Base-by-base conservation (phyloP, 2,113 vertebrate genomes). In the Chloroceryle aenea region DNA sequence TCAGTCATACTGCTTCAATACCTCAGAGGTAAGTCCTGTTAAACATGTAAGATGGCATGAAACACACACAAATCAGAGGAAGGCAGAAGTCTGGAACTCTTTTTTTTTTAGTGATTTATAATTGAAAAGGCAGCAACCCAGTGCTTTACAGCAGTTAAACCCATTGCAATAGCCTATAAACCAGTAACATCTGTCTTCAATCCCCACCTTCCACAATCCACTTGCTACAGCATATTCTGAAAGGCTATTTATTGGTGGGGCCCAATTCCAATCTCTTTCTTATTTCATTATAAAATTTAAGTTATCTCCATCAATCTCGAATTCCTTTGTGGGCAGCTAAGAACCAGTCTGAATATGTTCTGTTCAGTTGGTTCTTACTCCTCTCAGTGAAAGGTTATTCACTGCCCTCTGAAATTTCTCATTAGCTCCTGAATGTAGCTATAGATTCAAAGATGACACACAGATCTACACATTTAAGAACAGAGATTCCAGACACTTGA, bases 271-370 rank as follows among this genome's bases (percentile, higher is more conserved):
- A n/a, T 48, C 19, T 66, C 58, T 79, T 73, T 84, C 52, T 77
- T 87, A 83, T 66, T 96, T 76, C 42, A 59, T 67, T 67, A 69
- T 10, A 94, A 92, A 94, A 85, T 81, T 91, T 64, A 87, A 90
- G 80, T 77, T 90, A 61, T 73, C 79, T 95, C n/a, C 43, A 73
- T 89, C 80, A 88, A 82, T 92, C 76, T 87, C 74, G 73, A 81
- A 93, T 71, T 81, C 74, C 30, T 83, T 80, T 78, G 68, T 56
- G 71, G 30, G 27, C 15, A 89, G 67, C 62, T 78, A 71, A 94
- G 87, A 85, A 87, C 27, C 63, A 84, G 66, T 34, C 50, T 89
- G 78, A 88, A 80, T 82, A 93, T 42, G 81, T 72, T 85, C 74
- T 90, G 67, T 79, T 85, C 45, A 12, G 21, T 58, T 50, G 69